Conservation (phyloP, 2,797 vertebrate species). For the Sebastolobus alascanus region DNA sequence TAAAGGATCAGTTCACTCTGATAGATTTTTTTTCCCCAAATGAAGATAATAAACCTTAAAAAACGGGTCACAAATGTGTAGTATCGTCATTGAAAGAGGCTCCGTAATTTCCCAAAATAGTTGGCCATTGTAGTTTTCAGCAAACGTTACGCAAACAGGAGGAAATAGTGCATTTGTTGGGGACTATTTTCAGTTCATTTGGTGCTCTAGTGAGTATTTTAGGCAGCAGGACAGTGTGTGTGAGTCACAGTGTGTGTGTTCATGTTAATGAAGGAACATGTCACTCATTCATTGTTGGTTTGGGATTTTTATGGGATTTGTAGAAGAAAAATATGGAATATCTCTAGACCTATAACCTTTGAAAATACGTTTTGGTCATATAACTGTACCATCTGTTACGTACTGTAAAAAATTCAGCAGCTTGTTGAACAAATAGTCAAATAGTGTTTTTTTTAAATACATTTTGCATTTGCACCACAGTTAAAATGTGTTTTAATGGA, state of each 20-base stretch:
- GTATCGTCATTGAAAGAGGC: too few species aligned
- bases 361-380: neutral
- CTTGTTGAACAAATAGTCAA: neutral
- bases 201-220: too few species aligned
- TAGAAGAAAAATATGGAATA: neutral
- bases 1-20: neutral
- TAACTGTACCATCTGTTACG: neutral
- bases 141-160: neutral
- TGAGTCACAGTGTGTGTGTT: neutral
- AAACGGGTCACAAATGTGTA: neutral
- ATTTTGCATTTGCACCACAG: neutral
- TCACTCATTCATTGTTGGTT: neutral
- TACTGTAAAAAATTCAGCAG: neutral
- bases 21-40: too few species aligned
- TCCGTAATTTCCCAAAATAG: too few species aligned
- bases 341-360: neutral
- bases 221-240: too few species aligned
- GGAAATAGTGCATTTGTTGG: too few species aligned
- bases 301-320: neutral
- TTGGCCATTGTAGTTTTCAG: neutral
- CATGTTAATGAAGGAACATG: neutral
- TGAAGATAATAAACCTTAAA: neutral
- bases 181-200: too few species aligned
- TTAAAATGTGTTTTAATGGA: neutral
- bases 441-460: neutral